phyloP scores from a whole-genome alignment of 1,140 invertebrate genomes.

The Drosophila parabipectinata region DNA sequence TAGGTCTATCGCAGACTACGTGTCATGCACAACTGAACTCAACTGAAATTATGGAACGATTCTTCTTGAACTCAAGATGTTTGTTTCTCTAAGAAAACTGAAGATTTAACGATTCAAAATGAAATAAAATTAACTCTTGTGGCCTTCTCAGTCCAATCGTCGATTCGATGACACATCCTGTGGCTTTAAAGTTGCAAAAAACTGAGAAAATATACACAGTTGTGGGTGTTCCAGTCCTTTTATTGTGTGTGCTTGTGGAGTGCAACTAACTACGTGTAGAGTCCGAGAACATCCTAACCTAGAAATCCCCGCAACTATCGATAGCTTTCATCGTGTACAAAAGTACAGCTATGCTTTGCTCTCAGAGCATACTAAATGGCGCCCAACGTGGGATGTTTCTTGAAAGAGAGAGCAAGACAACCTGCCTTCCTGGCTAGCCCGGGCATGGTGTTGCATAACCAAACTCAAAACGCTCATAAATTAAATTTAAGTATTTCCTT shows the following conservation, averaged over 20 bases:
- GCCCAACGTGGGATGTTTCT: background rate
- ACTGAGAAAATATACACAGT: constrained; percentile 10
- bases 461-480: constrained; percentile 4
- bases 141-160: constrained; percentile 17
- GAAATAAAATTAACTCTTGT: constrained; percentile 1
- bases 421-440: no score
- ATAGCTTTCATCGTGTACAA: no score
- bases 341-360: background rate
- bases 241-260: constrained; percentile 18
- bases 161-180: constrained; percentile 3
- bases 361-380: background rate
- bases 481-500: constrained; percentile 18
- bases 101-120: constrained; percentile 20
- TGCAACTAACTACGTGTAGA: constrained; percentile 16
- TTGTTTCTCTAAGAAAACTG: constrained; percentile 6
- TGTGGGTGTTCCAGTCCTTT: constrained; percentile 2
- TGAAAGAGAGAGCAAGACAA: no score
- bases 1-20: constrained; percentile 34
- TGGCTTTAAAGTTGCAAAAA: background rate
- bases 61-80: constrained; percentile 21
- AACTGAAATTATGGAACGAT: background rate
- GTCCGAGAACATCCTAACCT: background rate
- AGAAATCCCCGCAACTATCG: background rate
- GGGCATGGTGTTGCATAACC: background rate
- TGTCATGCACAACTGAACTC: constrained; percentile 33